A percentile compares a stretch with the other conserved stretches of the same genome.
These are phyloP conservation scores for Microcaecilia unicolor DNA, from an alignment of 2,797 vertebrate genomes.

Conservation along the genomic window DNA sequence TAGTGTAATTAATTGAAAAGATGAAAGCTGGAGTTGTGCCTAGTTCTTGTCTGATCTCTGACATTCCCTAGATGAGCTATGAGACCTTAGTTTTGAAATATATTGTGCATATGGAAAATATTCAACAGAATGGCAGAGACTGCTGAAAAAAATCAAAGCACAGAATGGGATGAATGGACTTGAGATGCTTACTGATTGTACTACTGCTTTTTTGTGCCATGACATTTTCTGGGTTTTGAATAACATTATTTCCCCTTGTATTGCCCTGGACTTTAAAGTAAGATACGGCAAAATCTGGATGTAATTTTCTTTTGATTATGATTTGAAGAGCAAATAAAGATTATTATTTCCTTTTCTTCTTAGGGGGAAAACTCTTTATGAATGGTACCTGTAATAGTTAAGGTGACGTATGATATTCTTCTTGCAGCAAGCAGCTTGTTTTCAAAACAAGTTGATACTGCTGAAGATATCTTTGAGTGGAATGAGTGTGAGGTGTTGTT, in stretches of 20 bases:
- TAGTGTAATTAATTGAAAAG: slow-evolving; percentile 38
- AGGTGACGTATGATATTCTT: no score
- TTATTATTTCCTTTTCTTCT: no score
- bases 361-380: no score
- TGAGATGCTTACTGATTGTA: slow-evolving; percentile 29
- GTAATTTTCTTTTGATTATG: no score
- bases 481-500: no score
- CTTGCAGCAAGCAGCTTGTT: no score
- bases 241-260: slow-evolving; percentile 13
- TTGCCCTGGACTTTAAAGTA: slow-evolving; percentile 19
- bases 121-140: slow-evolving; percentile 16
- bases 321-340: slow-evolving; percentile 3
- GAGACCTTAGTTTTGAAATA: slow-evolving; percentile 28
- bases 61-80: slow-evolving; percentile 27
- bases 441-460: no score
- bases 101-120: slow-evolving; percentile 18
- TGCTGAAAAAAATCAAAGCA: slow-evolving; percentile 40
- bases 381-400: no score
- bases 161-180: slow-evolving; percentile 29
- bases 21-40: slow-evolving; percentile 50
- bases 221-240: slow-evolving; percentile 9
- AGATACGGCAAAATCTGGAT: no score
- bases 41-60: slow-evolving; percentile 43
- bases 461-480: no score
- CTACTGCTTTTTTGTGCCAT: slow-evolving; percentile 18